Base-by-base conservation (phyloP, 2,888 invertebrate species). In the Thyatira batis region DNA sequence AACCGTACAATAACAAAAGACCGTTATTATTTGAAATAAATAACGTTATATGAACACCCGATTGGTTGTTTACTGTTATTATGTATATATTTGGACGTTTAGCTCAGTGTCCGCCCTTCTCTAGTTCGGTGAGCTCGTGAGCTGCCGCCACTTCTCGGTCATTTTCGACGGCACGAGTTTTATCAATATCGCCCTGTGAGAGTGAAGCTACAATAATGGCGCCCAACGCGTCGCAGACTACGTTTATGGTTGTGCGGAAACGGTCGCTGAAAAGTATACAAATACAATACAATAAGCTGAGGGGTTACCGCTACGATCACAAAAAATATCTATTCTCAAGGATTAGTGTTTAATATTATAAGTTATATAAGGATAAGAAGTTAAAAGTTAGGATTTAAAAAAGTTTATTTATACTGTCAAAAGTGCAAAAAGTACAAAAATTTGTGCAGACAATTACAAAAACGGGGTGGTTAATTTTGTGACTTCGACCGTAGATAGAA, bases 151-250 rank as follows among this genome's bases (percentile, higher is more conserved):
- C 73, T 27, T 90, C 87, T 67, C 79, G 77, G 17, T 90, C 91
- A 88, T 80, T 93, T 73, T 85, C 87, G 49, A 69, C 30, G 75
- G 77, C 66, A 54, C 84, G 89, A 64, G 74, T 78, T 65, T 87
- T 88, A 45, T 88, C 91, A 50, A 86, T 92, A 76, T 98, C 97
- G 10, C 94, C 94, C 76, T 94, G 94, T 55, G 97, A 97, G 61
- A 98, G 92, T 67, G 96, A 94, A 73, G 97, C 95, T 27, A 99
- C 98, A 52, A 99, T 95, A 55, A 97, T 97, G 45, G 98, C 98
- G 44, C 99, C 99, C 57, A 98, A 89, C 10, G 98, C 97, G 84
- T 99, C 99, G 71, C 99, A 98, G 85, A 98, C 95, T 28, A 99
- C 99, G 87, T 99, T 99, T 73, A 98, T 94, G 76, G 97, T 95